Evolutionary conservation across 2,113 vertebrate species (phyloP).

Genomic region (Chaenogobius annularis): DNA sequence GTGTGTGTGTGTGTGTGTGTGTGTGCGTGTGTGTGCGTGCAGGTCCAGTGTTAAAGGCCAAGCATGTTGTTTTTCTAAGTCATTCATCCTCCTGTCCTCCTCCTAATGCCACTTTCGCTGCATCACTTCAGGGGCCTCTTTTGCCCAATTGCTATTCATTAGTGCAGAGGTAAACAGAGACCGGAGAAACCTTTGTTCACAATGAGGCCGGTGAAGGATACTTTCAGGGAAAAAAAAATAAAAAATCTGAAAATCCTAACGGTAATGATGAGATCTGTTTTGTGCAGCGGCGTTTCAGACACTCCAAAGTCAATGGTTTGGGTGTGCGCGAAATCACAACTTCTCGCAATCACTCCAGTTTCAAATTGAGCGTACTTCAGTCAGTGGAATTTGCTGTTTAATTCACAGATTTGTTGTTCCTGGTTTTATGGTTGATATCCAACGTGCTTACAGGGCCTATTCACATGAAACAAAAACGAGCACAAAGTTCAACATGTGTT

Average conservation of each 20-base stretch:
- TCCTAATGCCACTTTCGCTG: conserved; percentile 53
- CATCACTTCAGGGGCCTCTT: conserved; percentile 41
- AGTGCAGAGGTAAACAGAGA: conserved; percentile 38
- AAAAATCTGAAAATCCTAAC: background rate
- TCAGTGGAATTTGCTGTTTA: too few species aligned
- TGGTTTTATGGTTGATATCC: too few species aligned
- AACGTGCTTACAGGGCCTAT: too few species aligned
- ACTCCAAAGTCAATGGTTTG: background rate
- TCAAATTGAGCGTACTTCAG: background rate
- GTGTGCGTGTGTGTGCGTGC: conserved; percentile 38
- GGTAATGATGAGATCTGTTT: too few species aligned
- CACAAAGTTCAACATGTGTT: too few species aligned
- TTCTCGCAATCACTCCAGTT: too few species aligned
- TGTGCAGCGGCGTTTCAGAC: background rate
- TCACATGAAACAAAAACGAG: too few species aligned
- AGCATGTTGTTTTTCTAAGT: conserved; percentile 28
- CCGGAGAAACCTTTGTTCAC: conserved; percentile 6
- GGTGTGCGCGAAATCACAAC: too few species aligned
- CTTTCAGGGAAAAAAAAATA: too few species aligned
- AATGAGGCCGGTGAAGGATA: background rate
- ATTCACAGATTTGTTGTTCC: too few species aligned
- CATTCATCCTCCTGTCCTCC: conserved; percentile 63
- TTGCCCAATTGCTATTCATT: conserved; percentile 59
- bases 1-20: too few species aligned
- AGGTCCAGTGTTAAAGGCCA: conserved; percentile 31